Evolutionary conservation across 2,113 vertebrate genomes (phyloP).

Genomic region (Poeciliopsis retropinna): DNA sequence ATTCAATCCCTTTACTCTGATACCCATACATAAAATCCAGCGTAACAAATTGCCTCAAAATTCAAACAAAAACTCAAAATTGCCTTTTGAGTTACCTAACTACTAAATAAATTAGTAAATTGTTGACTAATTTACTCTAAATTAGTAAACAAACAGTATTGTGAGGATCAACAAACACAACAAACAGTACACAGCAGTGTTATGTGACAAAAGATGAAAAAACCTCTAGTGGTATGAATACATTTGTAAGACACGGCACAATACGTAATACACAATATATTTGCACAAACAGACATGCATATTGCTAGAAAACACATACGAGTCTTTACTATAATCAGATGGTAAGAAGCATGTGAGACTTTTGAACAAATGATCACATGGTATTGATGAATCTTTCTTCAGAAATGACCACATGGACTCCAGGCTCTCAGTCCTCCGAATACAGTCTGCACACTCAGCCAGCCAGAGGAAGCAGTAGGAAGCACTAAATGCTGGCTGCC

Average conservation of each 20-base stretch:
- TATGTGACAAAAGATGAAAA: no score
- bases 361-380: background rate
- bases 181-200: no score
- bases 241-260: no score
- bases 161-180: no score
- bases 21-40: no score
- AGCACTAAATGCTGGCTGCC: slow-evolving; percentile 53
- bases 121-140: no score
- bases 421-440: slow-evolving; percentile 7
- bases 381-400: background rate
- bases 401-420: background rate
- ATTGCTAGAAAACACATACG: background rate
- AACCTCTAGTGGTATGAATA: no score
- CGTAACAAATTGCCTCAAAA: no score
- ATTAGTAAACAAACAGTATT: no score
- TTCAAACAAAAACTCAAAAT: no score
- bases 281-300: background rate
- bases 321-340: background rate
- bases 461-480: slow-evolving; percentile 58
- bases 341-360: background rate
- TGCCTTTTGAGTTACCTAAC: no score
- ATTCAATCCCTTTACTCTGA: background rate
- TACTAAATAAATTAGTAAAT: no score
- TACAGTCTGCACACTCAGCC: slow-evolving; percentile 36
- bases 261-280: background rate